Conservation (phyloP, 2,888 invertebrate species). For the Ectropis crepuscularia region DNA sequence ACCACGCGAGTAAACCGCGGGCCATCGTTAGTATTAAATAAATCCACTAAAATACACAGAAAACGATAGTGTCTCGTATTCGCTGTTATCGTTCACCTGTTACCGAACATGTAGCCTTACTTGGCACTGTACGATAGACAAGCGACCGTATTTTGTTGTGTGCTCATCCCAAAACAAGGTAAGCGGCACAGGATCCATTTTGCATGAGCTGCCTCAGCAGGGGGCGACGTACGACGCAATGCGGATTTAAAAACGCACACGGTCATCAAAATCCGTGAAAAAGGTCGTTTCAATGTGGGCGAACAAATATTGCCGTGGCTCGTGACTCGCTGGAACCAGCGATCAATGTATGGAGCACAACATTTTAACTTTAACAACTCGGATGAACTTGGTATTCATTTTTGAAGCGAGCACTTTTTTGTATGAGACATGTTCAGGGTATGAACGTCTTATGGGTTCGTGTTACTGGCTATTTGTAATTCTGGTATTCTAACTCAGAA, state of each 20-base stretch:
- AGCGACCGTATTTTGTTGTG: constrained; percentile 46
- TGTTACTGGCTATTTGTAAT: too few species aligned
- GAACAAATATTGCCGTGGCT: constrained; percentile 32
- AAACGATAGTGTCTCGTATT: too few species aligned
- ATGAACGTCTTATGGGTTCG: too few species aligned
- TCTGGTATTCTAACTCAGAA: too few species aligned
- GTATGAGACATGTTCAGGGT: too few species aligned
- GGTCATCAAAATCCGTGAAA: constrained; percentile 58
- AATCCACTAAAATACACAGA: too few species aligned
- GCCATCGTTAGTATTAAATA: too few species aligned
- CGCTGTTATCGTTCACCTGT: too few species aligned
- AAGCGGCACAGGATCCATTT: constrained; percentile 60
- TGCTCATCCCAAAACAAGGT: constrained; percentile 55
- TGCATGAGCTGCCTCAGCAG: constrained; percentile 67
- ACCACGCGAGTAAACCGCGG: too few species aligned
- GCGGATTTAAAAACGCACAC: constrained; percentile 55
- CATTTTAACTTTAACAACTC: constrained; percentile 10
- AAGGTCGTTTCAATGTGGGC: constrained; percentile 43
- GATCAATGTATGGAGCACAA: constrained; percentile 8
- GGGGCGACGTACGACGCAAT: constrained; percentile 40
- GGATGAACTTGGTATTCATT: too few species aligned
- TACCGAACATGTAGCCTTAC: too few species aligned
- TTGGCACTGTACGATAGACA: constrained; percentile 28
- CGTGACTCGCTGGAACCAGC: constrained; percentile 7
- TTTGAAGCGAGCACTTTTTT: too few species aligned